Base-by-base conservation (phyloP, 2,888 invertebrate genomes). In the Drosophila mimetica region DNA sequence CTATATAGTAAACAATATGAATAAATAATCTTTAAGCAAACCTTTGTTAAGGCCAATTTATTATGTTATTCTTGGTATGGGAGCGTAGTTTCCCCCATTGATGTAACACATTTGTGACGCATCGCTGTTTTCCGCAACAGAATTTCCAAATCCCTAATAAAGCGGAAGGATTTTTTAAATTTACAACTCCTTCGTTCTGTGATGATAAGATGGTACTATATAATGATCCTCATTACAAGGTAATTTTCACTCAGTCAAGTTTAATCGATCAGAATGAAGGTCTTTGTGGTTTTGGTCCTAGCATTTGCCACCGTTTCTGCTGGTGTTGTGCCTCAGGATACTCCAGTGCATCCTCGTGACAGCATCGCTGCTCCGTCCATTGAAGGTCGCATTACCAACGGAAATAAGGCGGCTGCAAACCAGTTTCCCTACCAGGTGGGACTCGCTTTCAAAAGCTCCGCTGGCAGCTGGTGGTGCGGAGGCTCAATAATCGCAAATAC, bases 381-480 rank as follows among this genome's bases (percentile, higher is more conserved):
- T 41, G 77, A 85, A 48, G 75, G 71, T 25, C 83, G 87, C 48
- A 87, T 87, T 13, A 75, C 75, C 25, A 53, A 64, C 20, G 87
- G 87, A 11, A 16, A 37, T 2, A 3, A 11, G 0, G 89, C 89
- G 5, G 0, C 18, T 0, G 52, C 25, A 2, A 75, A 79, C n/a
- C 79, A 84, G 44, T 82, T 84, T 44, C 85, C 85, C 46, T 89
- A 88, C 61, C 83, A 86, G 64, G 87, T 75, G 42, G 89, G 85
- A 22, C 75, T 89, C 6, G 60, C 72, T 8, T 53, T 86, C 2
- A 48, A 57, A 4, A 47, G 60, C 30, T 63, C 73, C 32, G 4
- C 1, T 0, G 59, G 44, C 20, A 14, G 25, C 22, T 60, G 44
- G 59, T 86, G 65, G 55, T 88, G 85, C 39, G 83, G 88, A 37